phyloP scores from a whole-genome alignment of 2,797 vertebrate species.

The Pogonophryne albipinna region DNA sequence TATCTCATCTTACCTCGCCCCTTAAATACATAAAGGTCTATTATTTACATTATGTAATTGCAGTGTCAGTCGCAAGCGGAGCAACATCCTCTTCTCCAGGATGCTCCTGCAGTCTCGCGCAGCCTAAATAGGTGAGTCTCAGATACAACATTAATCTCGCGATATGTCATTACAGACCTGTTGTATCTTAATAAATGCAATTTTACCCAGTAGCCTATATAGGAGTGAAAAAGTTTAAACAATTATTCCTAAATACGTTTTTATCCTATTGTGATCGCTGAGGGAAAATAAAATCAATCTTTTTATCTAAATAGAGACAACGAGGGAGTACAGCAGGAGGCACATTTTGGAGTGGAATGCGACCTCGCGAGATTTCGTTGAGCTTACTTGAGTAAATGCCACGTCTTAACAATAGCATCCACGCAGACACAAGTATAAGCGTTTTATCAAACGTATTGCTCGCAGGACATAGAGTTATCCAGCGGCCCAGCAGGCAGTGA shows the following conservation, averaged over 20 bases:
- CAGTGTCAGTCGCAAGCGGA: not conserved
- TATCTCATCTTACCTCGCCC: no score
- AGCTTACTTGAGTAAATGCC: constrained; percentile 73
- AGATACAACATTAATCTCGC: constrained; percentile 13
- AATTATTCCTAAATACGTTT: fast-evolving
- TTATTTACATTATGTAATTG: not conserved
- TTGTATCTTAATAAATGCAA: no score
- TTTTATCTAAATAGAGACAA: fast-evolving
- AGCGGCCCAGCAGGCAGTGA: constrained; percentile 3
- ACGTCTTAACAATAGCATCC: constrained; percentile 72
- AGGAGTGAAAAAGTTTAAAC: fast-evolving
- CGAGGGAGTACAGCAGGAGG: not conserved
- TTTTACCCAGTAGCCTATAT: fast-evolving
- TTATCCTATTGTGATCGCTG: fast-evolving
- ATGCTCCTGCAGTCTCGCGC: not conserved
- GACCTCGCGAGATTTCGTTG: constrained; percentile 70
- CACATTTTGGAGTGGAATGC: not conserved
- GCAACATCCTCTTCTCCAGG: constrained; percentile 34
- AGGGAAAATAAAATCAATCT: not conserved
- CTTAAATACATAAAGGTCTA: no score
- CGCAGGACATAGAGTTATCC: not conserved
- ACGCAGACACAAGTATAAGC: constrained; percentile 12
- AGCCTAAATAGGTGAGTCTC: not conserved
- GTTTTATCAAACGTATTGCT: not conserved
- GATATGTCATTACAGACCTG: not conserved